Conservation (phyloP, 37 sponge, comb jelly and placozoan genomes). For the Haliclona indistincta region DNA sequence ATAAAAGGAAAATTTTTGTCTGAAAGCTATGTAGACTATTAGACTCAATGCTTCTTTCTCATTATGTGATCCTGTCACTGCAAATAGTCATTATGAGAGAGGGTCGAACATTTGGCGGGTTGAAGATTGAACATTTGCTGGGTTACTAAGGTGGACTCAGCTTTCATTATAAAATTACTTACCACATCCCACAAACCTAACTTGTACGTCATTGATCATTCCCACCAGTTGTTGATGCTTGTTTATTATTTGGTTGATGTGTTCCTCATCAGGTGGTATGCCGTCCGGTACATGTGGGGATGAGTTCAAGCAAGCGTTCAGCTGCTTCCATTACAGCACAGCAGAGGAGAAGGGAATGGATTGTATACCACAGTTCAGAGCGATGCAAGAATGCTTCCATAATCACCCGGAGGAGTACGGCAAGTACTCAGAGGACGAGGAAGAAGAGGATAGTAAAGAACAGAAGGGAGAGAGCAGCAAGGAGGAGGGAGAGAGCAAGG, state of each 20-base stretch:
- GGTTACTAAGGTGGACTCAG: too few relatives aligned
- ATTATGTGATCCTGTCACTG: too few relatives aligned
- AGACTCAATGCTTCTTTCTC: too few relatives aligned
- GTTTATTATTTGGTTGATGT: not conserved
- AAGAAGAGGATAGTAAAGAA: slow-evolving; percentile 15
- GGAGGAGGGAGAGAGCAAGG: slow-evolving; percentile 21
- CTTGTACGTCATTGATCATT: too few relatives aligned
- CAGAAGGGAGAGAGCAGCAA: slow-evolving; percentile 11
- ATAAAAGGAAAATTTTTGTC: too few relatives aligned
- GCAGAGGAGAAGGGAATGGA: slow-evolving; percentile 81
- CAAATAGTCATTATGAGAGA: too few relatives aligned
- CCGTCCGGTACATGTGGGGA: slow-evolving; percentile 81
- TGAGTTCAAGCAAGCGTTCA: slow-evolving; percentile 83
- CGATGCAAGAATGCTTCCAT: slow-evolving; percentile 77
- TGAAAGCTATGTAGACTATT: too few relatives aligned
- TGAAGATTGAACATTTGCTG: too few relatives aligned
- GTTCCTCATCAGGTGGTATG: slow-evolving; percentile 54
- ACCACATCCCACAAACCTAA: too few relatives aligned
- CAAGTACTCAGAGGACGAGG: slow-evolving; percentile 35
- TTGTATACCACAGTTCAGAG: slow-evolving; percentile 75
- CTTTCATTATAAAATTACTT: not conserved
- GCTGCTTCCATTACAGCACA: slow-evolving; percentile 86
- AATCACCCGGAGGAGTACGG: slow-evolving; percentile 69
- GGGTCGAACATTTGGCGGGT: too few relatives aligned
- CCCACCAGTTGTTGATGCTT: too few relatives aligned